Evolutionary conservation across 2,888 invertebrate species (phyloP).

Genomic region (Punctoribates punctum): DNA sequence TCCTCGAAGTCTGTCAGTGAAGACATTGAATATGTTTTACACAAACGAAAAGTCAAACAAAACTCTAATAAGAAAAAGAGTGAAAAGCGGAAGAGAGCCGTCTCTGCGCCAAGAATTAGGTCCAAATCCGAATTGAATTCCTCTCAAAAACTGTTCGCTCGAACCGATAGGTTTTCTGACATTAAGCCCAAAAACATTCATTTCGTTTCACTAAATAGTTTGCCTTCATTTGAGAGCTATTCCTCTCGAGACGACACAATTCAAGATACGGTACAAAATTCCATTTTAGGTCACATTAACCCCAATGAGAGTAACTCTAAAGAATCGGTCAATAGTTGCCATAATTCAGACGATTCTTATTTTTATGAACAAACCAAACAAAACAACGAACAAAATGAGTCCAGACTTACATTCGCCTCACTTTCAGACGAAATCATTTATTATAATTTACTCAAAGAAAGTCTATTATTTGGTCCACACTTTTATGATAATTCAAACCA

Average conservation of each 20-base stretch:
- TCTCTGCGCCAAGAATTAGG: conserved; percentile 15
- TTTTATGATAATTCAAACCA: no score
- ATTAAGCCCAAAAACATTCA: conserved; percentile 32
- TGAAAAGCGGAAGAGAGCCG: not conserved
- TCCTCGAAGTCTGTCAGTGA: conserved; percentile 8
- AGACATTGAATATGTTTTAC: conserved; percentile 32
- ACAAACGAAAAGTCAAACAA: conserved; percentile 19
- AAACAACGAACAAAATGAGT: conserved; percentile 30
- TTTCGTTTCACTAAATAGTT: conserved; percentile 47
- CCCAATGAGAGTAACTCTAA: not conserved
- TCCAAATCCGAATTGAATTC: not conserved
- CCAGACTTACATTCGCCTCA: not conserved
- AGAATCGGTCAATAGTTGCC: not conserved
- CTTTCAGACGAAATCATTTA: not conserved
- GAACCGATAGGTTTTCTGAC: not conserved
- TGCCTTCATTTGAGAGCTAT: conserved; percentile 47
- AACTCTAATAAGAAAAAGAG: not conserved
- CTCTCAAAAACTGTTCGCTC: conserved; percentile 2
- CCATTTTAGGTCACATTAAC: conserved; percentile 20
- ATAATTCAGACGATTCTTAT: not conserved
- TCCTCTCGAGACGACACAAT: conserved; percentile 48
- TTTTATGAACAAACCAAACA: not conserved
- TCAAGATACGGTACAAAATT: conserved; percentile 14
- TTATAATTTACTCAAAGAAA: conserved; percentile 17
- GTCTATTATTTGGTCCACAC: not conserved